A percentile compares a stretch with the other conserved stretches of the same genome.
These are phyloP conservation scores for Caenorhabditis auriculariae DNA, from an alignment of 2,888 invertebrate species.

Conservation along the genomic window DNA sequence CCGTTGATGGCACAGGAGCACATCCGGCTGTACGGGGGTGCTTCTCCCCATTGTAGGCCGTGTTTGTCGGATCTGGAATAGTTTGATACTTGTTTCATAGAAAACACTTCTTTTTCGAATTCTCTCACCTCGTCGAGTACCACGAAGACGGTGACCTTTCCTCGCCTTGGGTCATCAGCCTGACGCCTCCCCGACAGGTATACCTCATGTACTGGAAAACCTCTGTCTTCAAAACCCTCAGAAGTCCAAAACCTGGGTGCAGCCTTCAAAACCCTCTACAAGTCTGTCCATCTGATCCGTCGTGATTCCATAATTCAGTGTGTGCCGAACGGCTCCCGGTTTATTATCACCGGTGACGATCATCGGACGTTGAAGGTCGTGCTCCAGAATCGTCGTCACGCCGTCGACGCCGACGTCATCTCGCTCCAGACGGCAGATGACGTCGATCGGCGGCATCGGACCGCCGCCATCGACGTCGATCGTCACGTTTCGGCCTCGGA, in stretches of 20 bases:
- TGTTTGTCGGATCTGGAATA: conserved; percentile 32
- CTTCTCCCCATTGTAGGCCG: conserved; percentile 59
- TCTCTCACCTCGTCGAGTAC: conserved; percentile 50
- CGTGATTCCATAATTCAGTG: conserved; percentile 49
- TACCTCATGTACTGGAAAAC: conserved; percentile 46
- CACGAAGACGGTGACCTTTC: conserved; percentile 58
- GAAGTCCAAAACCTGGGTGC: conserved; percentile 37
- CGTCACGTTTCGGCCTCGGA: conserved; percentile 38
- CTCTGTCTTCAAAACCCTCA: not conserved
- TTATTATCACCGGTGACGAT: conserved; percentile 52
- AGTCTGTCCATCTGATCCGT: conserved; percentile 51
- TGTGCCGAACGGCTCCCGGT: conserved; percentile 52
- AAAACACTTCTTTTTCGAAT: conserved; percentile 33
- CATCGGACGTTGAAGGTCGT: conserved; percentile 43
- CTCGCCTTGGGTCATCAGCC: conserved; percentile 55
- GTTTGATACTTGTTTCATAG: conserved; percentile 17
- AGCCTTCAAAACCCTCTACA: conserved; percentile 56
- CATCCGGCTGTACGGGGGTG: conserved; percentile 60
- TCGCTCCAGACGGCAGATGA: conserved; percentile 45
- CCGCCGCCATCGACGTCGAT: conserved; percentile 62
- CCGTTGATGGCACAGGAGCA: conserved; percentile 59
- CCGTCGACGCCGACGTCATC: conserved; percentile 35
- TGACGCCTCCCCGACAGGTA: conserved; percentile 53
- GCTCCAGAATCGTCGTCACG: conserved; percentile 37
- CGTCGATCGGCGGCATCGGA: conserved; percentile 45